Base-by-base conservation (phyloP, 2,888 invertebrate genomes). In the Ommatoiulus sabulosus region DNA sequence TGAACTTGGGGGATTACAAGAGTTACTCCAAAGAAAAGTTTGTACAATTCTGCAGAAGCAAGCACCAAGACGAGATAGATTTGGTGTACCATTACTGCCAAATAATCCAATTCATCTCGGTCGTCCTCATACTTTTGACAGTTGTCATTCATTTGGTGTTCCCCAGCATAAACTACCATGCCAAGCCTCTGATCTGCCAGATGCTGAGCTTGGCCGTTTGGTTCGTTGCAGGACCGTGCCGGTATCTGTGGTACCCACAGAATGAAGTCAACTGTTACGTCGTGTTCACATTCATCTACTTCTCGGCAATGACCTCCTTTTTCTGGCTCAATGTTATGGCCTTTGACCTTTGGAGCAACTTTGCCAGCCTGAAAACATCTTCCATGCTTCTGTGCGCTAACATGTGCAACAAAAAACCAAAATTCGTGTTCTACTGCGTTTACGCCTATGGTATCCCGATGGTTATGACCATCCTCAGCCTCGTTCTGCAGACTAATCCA, bases 81-180 rank as follows among this genome's bases (percentile, higher is more conserved):
- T 6, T 15, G 10, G 8, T 15, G 15, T n/a, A 44, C 52, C 80
- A 63, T 72, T 44, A 87, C 52, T 72, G 17, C 35, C 44, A 72
- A 7, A 72, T 24, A 44, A n/a, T 43, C 15, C n/a, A 86, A 48
- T 0, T 48, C n/a, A 12, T 89, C 12, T 87, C 87, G 15, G 87
- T 87, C 15, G n/a, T 24, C 3, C 72, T 87, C n/a, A 44, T 89
- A 1, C 4, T 89, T 20, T 6, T 89, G 17, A 84, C 89, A 15
- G 43, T 89, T 72, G 43, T 89, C 15, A 43, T 89, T 20, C 89
- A 89, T 80, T 35, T 89, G 0, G 3, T 89, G 3, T 20, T 89
- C 43, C 89, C 89, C 8, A 89, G 89, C 24, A 10, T 89, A 1
- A 89, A 89, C 87, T 80, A 87, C 52, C 89, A 87, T n/a, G 89